Conservation (phyloP, 1,140 invertebrate species). For the Proales similis region DNA sequence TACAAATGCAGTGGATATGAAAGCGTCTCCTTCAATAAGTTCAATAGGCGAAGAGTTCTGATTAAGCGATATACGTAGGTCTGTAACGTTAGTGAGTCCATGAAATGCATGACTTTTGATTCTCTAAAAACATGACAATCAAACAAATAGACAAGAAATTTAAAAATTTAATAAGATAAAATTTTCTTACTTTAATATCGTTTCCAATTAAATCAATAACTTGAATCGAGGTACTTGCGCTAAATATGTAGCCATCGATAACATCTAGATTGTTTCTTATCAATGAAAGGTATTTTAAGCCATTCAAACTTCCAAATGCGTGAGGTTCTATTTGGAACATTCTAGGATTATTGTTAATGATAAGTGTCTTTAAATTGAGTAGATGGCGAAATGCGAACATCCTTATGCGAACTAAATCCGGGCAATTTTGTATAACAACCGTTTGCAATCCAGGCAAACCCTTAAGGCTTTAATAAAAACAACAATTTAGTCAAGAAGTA, state of each 20-base stretch:
- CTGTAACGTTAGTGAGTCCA: slow-evolving; percentile 25
- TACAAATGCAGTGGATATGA: slow-evolving; percentile 34
- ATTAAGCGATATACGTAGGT: slow-evolving; percentile 10
- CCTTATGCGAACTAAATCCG: not conserved
- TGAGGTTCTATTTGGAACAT: slow-evolving; percentile 26
- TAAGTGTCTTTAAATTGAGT: slow-evolving; percentile 24
- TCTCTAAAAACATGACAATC: not conserved
- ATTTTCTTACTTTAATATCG: slow-evolving; percentile 15
- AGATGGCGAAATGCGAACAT: slow-evolving; percentile 35
- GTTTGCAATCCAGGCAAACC: slow-evolving; percentile 18
- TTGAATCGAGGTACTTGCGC: slow-evolving; percentile 25
- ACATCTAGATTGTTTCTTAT: slow-evolving; percentile 8
- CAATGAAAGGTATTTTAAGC: slow-evolving; percentile 9
- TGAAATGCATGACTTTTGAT: slow-evolving; percentile 37
- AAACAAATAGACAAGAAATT: not conserved
- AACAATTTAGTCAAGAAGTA: not conserved
- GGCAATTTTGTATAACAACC: slow-evolving; percentile 17
- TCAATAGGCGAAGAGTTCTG: slow-evolving; percentile 31
- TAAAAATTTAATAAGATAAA: not conserved
- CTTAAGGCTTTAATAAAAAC: not conserved
- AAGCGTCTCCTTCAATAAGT: slow-evolving; percentile 29
- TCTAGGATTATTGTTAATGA: slow-evolving; percentile 25
- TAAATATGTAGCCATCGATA: slow-evolving; percentile 35
- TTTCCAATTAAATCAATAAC: slow-evolving; percentile 36
- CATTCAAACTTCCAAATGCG: slow-evolving; percentile 28